Evolutionary conservation across 2,888 invertebrate genomes (phyloP).

Genomic region (Cheilosia impressa): DNA sequence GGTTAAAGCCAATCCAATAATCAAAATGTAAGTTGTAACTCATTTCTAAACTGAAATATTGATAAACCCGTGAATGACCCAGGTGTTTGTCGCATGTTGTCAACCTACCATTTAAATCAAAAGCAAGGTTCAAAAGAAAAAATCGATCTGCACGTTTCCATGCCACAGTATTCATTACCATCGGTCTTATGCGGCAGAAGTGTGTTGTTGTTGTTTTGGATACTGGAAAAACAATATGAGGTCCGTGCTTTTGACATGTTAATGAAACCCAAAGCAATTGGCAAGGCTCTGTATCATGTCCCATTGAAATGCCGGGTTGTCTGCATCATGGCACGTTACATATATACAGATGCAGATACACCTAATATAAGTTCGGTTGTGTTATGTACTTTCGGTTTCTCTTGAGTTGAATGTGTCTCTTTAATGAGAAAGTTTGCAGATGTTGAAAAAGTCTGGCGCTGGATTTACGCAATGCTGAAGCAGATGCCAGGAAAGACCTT

Average conservation of each 20-base stretch:
- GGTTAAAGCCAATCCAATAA: neutral
- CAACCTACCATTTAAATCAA: neutral
- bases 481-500: neutral
- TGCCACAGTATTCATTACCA: neutral
- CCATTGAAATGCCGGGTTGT: neutral
- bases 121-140: constrained; percentile 3
- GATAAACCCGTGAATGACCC: constrained; percentile 29
- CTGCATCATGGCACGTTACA: neutral
- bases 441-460: neutral
- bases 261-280: neutral
- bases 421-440: constrained; percentile 14
- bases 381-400: constrained; percentile 5
- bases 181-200: neutral
- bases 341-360: too few species aligned
- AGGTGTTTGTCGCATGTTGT: constrained; percentile 20
- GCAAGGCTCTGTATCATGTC: neutral
- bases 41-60: constrained; percentile 8
- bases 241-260: neutral
- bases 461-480: neutral
- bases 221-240: neutral
- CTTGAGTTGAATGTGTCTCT: constrained; percentile 13
- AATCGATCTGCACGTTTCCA: constrained; percentile 3
- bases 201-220: neutral
- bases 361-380: too few species aligned
- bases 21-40: constrained; percentile 42